Conservation (phyloP, 2,797 vertebrate genomes). For the Melopsittacus undulatus region DNA sequence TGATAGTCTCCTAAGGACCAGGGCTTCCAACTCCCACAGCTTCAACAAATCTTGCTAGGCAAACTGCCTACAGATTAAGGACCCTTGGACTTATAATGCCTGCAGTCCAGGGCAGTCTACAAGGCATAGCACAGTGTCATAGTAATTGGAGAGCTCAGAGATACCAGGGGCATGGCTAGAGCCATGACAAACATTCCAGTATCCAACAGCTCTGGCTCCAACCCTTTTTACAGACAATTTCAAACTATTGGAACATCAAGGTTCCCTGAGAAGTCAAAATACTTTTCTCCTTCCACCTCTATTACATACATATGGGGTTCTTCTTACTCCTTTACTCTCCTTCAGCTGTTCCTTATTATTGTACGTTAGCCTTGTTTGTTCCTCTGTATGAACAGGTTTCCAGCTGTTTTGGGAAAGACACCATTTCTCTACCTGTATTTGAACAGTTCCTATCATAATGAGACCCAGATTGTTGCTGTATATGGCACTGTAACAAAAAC, state of each 20-base stretch:
- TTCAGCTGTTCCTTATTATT: conserved; percentile 19
- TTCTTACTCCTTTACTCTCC: background rate
- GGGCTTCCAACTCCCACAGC: conserved; percentile 5
- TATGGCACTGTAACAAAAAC: background rate
- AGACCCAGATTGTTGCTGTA: background rate
- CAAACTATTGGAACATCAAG: conserved; percentile 6
- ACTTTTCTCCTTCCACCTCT: conserved; percentile 24
- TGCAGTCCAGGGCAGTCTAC: background rate
- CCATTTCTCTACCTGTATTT: conserved; percentile 20
- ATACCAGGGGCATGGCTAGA: background rate
- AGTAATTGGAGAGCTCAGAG: background rate
- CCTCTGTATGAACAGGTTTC: background rate
- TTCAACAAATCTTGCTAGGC: background rate
- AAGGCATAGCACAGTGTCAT: background rate
- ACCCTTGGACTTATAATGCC: background rate
- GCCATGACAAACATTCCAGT: background rate
- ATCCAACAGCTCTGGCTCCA: background rate
- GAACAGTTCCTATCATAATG: background rate
- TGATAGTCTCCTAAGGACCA: conserved; percentile 31
- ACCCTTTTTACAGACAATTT: conserved; percentile 11
- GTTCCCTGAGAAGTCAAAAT: conserved; percentile 30
- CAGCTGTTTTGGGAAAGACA: background rate
- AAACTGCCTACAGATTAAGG: background rate
- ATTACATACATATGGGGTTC: conserved; percentile 11
- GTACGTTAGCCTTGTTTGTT: background rate